Evolutionary conservation across 2,888 invertebrate species (phyloP).

Genomic region (Philaethria dido): DNA sequence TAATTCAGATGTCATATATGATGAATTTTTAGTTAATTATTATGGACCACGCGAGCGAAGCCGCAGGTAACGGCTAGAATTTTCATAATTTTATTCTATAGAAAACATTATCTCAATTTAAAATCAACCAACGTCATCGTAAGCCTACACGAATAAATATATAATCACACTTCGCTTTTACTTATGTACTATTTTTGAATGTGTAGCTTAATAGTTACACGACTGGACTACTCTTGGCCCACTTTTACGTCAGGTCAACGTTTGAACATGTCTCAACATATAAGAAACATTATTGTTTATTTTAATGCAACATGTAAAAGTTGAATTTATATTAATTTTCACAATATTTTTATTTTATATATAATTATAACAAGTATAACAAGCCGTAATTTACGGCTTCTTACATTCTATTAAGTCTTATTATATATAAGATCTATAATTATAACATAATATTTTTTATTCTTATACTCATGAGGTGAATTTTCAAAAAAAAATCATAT

Average conservation of each 20-base stretch:
- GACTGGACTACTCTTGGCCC: slow-evolving; percentile 33
- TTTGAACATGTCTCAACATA: slow-evolving; percentile 20
- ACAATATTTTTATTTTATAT: not conserved
- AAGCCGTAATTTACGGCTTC: too few relatives aligned
- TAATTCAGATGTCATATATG: too few relatives aligned
- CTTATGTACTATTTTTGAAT: slow-evolving; percentile 32
- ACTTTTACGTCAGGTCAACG: slow-evolving; percentile 37
- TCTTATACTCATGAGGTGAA: too few relatives aligned
- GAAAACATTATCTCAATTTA: not conserved
- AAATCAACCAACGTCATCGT: not conserved
- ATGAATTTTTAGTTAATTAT: too few relatives aligned
- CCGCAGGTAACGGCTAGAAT: too few relatives aligned
- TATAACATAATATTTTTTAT: too few relatives aligned
- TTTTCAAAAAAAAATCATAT: too few relatives aligned
- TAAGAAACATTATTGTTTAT: slow-evolving; percentile 2
- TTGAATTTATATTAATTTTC: not conserved
- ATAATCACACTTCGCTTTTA: slow-evolving; percentile 5
- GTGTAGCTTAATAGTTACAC: slow-evolving; percentile 41
- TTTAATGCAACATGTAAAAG: not conserved
- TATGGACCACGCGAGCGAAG: too few relatives aligned
- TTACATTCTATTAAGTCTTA: too few relatives aligned
- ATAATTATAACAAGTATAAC: too few relatives aligned
- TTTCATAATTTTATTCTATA: too few relatives aligned
- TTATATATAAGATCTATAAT: too few relatives aligned
- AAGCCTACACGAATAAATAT: slow-evolving; percentile 1